Percentiles rank a stretch among this genome's conserved stretches.
These are phyloP conservation scores for Pavo muticus DNA, from an alignment of 2,113 vertebrate species.

Conservation along the genomic window DNA sequence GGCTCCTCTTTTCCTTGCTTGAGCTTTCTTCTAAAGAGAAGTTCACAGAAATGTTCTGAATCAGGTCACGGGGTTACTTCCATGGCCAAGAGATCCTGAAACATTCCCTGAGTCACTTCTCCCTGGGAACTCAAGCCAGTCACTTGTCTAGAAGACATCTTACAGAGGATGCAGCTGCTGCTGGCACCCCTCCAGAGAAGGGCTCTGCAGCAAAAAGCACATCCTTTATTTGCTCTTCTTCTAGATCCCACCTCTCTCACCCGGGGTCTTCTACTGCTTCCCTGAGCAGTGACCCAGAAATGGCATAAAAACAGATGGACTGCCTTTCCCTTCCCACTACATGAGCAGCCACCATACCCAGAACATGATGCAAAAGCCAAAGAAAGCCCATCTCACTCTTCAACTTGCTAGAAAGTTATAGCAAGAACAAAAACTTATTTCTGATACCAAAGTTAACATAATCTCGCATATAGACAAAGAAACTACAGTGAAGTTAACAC, in stretches of 20 bases:
- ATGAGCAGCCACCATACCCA: not conserved
- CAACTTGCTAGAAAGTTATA: not conserved
- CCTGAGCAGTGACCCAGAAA: not conserved
- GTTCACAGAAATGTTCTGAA: not conserved
- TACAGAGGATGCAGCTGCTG: not conserved
- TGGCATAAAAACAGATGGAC: not conserved
- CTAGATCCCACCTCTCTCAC: not conserved
- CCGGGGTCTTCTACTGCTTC: not conserved
- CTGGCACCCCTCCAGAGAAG: not conserved
- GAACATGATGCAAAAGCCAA: not conserved
- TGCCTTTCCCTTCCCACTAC: not conserved
- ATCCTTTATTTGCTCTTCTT: not conserved
- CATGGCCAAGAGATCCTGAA: not conserved
- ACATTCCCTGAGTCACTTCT: not conserved
- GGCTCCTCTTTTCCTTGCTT: not conserved
- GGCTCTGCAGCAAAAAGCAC: not conserved
- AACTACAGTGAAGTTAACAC: not conserved
- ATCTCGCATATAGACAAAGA: not conserved
- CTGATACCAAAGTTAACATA: not conserved
- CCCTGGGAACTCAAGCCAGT: not conserved
- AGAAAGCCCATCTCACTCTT: constrained; percentile 1
- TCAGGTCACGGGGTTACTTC: not conserved
- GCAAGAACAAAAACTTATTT: not conserved
- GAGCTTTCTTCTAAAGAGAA: not conserved
- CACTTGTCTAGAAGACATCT: accelerated